Evolutionary conservation across 2,797 vertebrate species (phyloP), one percentile per base, ranked within the genome.

Genomic region (Sternotherus odoratus): DNA sequence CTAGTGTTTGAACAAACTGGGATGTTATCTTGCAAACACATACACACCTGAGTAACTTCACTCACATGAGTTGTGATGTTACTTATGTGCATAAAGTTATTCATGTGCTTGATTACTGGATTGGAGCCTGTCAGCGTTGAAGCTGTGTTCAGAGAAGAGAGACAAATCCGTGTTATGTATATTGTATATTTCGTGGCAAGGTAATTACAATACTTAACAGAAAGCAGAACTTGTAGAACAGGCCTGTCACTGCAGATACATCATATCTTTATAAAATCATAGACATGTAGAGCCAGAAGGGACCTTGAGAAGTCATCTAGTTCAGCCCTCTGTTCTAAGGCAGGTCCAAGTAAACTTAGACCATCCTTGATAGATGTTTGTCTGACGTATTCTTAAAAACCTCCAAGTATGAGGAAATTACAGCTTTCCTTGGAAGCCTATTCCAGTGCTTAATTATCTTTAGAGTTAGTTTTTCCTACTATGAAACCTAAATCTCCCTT

Each of bases 111-210:
- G 28, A 43, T 82, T 75, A 75, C 19, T 0, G 74, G 56, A 15
- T 49, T 85, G 66, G 51, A 43, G 17, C 24, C n/a, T 46, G 39
- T 75, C 72, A 21, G 33, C 80, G 78, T 10, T 82, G 85, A 48
- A 85, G 82, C 63, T 60, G 15, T 43, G 86, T 3, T 10, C 91
- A 77, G 2, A 78, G 12, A 7, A 50, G 63, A 43, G 57, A 56
- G n/a, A 81, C 28, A 17, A 33, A 17, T 1, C 50, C 24, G 12
- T 43, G 0, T 0, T 53, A 12, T 21, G 77, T 77, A 53, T 36
- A 56, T 4, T 2, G 26, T 3, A 4, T 92, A 24, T 91, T 95
- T 93, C 0, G 0, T 78, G 49, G 36, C 11, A 16, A 17, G 28
- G 28, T 75, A 75, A 48, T 75, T 30, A 48, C 48, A 46, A 28